Evolutionary conservation across 2,113 vertebrate genomes (phyloP).

Genomic region (Scolopax mira): DNA sequence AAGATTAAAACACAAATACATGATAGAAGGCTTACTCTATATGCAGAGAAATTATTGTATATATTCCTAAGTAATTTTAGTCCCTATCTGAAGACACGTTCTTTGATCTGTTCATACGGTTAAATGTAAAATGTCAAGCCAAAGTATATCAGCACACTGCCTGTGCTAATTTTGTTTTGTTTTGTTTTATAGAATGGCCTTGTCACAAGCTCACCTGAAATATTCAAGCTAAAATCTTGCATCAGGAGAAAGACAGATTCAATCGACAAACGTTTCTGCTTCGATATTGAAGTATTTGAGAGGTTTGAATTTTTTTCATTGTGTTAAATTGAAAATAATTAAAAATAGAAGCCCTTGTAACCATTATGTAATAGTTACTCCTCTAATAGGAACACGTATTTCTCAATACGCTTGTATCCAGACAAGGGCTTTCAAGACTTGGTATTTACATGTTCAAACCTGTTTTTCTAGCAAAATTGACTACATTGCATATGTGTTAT

Average conservation of each 20-base stretch:
- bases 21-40: neutral
- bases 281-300: constrained; percentile 94
- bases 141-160: neutral
- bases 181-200: constrained; percentile 84
- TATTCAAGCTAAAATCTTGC: constrained; percentile 94
- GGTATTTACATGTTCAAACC: neutral
- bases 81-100: neutral
- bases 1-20: neutral
- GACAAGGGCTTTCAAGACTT: neutral
- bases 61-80: neutral
- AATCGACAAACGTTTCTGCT: constrained; percentile 98
- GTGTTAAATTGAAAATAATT: neutral
- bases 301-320: constrained; percentile 78
- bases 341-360: neutral
- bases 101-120: neutral
- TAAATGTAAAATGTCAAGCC: neutral
- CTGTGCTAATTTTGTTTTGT: neutral
- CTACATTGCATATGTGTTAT: neutral
- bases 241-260: constrained; percentile 96
- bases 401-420: neutral
- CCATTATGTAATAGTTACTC: neutral
- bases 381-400: neutral
- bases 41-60: neutral
- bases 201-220: constrained; percentile 84
- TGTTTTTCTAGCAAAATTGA: neutral